Evolutionary conservation across 2,888 invertebrate genomes (phyloP).

Genomic region (Eulithis testata): DNA sequence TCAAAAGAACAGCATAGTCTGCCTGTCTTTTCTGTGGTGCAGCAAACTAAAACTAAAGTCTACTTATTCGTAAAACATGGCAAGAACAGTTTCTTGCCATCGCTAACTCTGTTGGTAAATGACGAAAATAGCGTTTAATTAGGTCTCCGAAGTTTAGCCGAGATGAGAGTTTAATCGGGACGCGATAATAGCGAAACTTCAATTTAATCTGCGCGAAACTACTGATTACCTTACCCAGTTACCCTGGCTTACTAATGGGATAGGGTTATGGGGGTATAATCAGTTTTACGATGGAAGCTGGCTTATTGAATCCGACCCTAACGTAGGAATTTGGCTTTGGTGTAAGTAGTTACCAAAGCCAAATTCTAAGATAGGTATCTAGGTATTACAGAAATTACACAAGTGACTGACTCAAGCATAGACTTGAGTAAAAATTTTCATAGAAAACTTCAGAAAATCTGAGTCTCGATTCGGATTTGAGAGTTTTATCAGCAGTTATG

Average conservation of each 20-base stretch:
- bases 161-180: constrained; percentile 44
- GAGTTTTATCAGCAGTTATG: no score
- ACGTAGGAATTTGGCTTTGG: no score
- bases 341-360: background rate
- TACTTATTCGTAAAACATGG: background rate
- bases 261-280: constrained; percentile 3
- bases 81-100: constrained; percentile 12
- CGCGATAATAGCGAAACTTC: constrained; percentile 35
- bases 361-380: no score
- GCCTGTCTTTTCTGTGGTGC: background rate
- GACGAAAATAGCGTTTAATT: constrained; percentile 31
- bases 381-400: no score
- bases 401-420: no score
- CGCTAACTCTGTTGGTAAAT: background rate
- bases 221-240: constrained; percentile 21
- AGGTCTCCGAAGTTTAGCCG: constrained; percentile 38
- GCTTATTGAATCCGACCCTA: background rate
- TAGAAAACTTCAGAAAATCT: no score
- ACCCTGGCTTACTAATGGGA: constrained; percentile 25
- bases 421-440: no score
- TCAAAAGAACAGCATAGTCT: no score
- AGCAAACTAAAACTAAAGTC: background rate
- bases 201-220: constrained; percentile 32
- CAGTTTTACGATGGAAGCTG: constrained; percentile 7
- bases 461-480: no score